Percentiles rank a stretch among this genome's conserved stretches.
Evolutionary conservation across 2,888 invertebrate genomes (phyloP).

Genomic region (Netelia fuscicornis): DNA sequence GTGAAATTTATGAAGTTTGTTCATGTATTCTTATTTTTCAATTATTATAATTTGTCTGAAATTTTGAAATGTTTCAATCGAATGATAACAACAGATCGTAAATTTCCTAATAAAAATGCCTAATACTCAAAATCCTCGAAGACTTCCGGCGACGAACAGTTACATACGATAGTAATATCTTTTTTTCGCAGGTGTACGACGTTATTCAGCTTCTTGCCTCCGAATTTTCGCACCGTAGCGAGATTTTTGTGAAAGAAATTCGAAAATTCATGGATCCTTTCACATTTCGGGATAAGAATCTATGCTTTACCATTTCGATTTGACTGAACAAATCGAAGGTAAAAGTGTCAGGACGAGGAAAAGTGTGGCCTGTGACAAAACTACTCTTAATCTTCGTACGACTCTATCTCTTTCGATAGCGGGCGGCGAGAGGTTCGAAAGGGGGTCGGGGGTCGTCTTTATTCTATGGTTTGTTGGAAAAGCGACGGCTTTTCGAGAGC

Average conservation of each 20-base stretch:
- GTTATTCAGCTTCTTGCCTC: background rate
- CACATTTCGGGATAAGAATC: background rate
- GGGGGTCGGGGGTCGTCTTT: background rate
- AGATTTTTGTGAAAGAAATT: constrained; percentile 36
- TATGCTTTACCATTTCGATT: constrained; percentile 41
- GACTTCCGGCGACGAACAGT: background rate
- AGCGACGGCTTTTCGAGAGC: constrained; percentile 47
- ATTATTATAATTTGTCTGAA: too few species aligned
- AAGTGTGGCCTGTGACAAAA: constrained; percentile 18
- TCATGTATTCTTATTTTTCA: too few species aligned
- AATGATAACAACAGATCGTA: too few species aligned
- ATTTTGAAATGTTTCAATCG: too few species aligned
- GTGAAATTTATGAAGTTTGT: too few species aligned
- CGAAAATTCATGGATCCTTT: constrained; percentile 22
- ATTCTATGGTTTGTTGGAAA: constrained; percentile 41
- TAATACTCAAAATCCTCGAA: too few species aligned
- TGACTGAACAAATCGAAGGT: constrained; percentile 56
- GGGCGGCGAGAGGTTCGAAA: background rate
- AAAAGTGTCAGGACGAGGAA: constrained; percentile 24
- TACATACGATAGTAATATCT: background rate
- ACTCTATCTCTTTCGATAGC: constrained; percentile 36
- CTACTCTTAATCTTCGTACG: constrained; percentile 53
- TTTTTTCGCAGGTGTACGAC: background rate
- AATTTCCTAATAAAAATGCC: too few species aligned
- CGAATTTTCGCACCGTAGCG: background rate